Base-by-base conservation (phyloP, 35 echinoderm and acorn worm genomes). In the Acanthaster planci region DNA sequence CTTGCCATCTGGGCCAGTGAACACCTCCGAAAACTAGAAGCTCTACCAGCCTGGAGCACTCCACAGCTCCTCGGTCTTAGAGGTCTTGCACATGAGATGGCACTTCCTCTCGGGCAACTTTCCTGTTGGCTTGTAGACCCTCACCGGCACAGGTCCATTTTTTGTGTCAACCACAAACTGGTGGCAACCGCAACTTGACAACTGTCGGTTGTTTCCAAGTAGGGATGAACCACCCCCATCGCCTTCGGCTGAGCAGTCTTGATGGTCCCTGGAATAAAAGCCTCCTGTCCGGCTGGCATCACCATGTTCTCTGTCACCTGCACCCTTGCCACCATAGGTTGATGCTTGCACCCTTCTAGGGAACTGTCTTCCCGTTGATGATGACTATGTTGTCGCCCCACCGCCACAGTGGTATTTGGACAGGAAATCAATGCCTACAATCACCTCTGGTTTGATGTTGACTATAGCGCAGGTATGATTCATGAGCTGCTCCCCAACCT, bases 341-440 rank as follows among this genome's bases (percentile, higher is more conserved):
- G 14, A 18, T 10, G 64, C 10, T n/a, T 67, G 44, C 80, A 76
- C 39, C 51, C 39, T 8, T 38, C 26, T 38, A 86, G 31, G 4
- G 5, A 1, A 80, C 37, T 10, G 38, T 23, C 36, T 85, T 16
- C 16, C 40, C 23, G n/a, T 57, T 17, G 16, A 34, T 64, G 39
- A 76, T 27, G 47, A 90, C 7, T 27, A 2, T 39, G 50, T 84
- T 2, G 40, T 27, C 10, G 17, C 27, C 40, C 38, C 67, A 29
- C 47, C 40, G 27, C 77, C 38, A 18, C 37, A 17, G 18, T 37
- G 36, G 68, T 81, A 6, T 37, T 78, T 5, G 37, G 42, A 79
- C 21, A 85, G 38, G 30, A 94, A 89, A 52, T 90, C 82, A 57
- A 64, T 85, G 16, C 92, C 92, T n/a, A 94, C 37, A 37, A 94